Base-by-base conservation (phyloP, 2,888 invertebrate species). In the Heliconius charithonia region DNA sequence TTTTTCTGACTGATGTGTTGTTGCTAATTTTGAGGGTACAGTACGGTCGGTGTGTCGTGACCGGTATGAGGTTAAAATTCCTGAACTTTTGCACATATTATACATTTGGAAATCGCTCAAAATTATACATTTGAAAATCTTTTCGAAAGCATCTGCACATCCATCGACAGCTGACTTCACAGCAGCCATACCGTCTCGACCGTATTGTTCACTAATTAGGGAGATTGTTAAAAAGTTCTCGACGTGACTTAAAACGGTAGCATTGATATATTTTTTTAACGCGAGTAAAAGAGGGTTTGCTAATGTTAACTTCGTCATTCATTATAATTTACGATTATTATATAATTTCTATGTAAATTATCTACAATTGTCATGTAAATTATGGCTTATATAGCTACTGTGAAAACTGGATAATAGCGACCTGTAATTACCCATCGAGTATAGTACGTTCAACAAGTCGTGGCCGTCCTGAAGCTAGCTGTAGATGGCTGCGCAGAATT, bases 341-440 rank as follows among this genome's bases (percentile, higher is more conserved):
- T 56, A 32, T 29, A 72, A 56, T 51, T 72, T n/a, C n/a, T 16
- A 56, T n/a, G 12, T 22, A 56, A 72, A 56, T 32, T 72, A 37
- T 67, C 25, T 25, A 72, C n/a, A 29, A 32, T 72, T 72, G n/a
- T 72, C 22, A 72, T 56, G 71, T 32, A 73, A 62, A 62, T 62
- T 25, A 41, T 63, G 41, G 41, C 25, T 41, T 37, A 25, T 9
- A 19, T 51, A 29, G 45, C 51, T 37, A 62, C 27, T 25, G 62
- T 73, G 62, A 67, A 32, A 37, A 37, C 19, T 37, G 45, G 4
- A 25, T 79, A 79, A 63, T 76, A 29, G 69, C 63, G 70, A 76
- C 76, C 76, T 78, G 76, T 72, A 73, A 73, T 37, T 76, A 80
- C 76, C 66, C 73, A 69, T 80, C 76, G 70, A 51, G 56, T 56